Conservation (phyloP, 2,797 vertebrate species). For the Danio tinwini region DNA sequence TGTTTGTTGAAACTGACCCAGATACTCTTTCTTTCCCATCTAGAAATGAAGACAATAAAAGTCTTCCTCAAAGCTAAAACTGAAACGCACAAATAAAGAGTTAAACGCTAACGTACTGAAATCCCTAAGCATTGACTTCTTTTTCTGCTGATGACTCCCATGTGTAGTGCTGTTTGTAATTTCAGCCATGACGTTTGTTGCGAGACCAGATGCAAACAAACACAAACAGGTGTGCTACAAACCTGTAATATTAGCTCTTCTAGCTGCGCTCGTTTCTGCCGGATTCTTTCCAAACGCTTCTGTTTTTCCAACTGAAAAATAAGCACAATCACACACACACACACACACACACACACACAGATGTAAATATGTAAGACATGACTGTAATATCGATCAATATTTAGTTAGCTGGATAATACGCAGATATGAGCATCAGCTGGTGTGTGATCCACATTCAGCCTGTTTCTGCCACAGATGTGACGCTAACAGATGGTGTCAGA, state of each 20-base stretch:
- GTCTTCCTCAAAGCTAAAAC: not conserved
- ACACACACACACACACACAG: not conserved
- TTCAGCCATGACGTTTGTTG: not conserved
- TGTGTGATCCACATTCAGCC: slow-evolving; percentile 1
- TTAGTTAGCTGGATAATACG: not conserved
- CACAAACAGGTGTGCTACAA: slow-evolving; percentile 44
- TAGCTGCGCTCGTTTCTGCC: slow-evolving; percentile 85
- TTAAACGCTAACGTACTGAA: not conserved
- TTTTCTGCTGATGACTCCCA: not conserved
- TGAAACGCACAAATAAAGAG: not conserved
- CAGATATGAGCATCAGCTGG: not conserved
- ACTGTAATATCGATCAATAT: not conserved
- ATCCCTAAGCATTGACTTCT: not conserved
- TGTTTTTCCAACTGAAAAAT: slow-evolving; percentile 85
- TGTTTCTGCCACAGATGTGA: slow-evolving; percentile 33
- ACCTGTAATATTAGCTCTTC: slow-evolving; percentile 89
- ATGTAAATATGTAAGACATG: not conserved
- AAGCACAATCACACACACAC: not conserved
- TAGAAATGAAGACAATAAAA: not conserved
- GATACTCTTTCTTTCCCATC: not conserved
- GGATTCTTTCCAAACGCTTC: slow-evolving; percentile 85
- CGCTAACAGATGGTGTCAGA: slow-evolving; percentile 47
- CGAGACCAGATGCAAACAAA: not conserved
- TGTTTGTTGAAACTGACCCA: no score
- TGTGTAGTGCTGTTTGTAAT: not conserved